A percentile compares a stretch with the other conserved stretches of the same genome.
Evolutionary conservation across 2,888 invertebrate genomes (phyloP).

Genomic region (Amiota minor): DNA sequence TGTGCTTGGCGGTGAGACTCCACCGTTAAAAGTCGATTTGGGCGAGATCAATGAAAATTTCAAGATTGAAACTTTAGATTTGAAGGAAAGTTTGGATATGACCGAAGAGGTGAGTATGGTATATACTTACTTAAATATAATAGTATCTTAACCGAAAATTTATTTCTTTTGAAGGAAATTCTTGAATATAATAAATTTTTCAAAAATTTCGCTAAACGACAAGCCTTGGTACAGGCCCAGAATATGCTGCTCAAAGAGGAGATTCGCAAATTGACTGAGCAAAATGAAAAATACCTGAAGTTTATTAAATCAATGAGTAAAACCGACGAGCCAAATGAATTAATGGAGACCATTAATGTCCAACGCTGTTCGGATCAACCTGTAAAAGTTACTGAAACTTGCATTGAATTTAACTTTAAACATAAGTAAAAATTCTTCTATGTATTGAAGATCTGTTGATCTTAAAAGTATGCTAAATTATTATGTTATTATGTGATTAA

Average conservation of each 20-base stretch:
- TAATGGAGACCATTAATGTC: slow-evolving; percentile 28
- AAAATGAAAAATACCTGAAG: slow-evolving; percentile 63
- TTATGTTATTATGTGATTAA: no score
- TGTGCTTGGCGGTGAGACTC: slow-evolving; percentile 54
- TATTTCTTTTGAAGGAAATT: slow-evolving; percentile 49
- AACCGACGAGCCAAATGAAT: slow-evolving; percentile 43
- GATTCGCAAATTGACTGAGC: slow-evolving; percentile 56
- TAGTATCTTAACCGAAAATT: background rate
- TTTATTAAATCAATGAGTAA: slow-evolving; percentile 54
- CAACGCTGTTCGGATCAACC: background rate
- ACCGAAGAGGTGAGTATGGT: slow-evolving; percentile 52
- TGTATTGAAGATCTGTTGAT: no score
- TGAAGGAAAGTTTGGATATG: slow-evolving; percentile 60
- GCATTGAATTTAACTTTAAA: no score
- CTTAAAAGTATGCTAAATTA: no score
- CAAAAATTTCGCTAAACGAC: slow-evolving; percentile 68
- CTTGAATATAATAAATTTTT: slow-evolving; percentile 54
- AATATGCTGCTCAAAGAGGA: slow-evolving; percentile 61
- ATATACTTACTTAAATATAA: background rate
- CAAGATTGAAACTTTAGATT: slow-evolving; percentile 51
- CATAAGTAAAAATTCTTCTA: no score
- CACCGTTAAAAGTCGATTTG: slow-evolving; percentile 37
- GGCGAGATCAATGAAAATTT: slow-evolving; percentile 42
- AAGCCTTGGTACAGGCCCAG: slow-evolving; percentile 62
- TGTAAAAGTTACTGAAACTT: no score